Conservation (phyloP, 2,888 invertebrate genomes). For the Stenurella melanura region DNA sequence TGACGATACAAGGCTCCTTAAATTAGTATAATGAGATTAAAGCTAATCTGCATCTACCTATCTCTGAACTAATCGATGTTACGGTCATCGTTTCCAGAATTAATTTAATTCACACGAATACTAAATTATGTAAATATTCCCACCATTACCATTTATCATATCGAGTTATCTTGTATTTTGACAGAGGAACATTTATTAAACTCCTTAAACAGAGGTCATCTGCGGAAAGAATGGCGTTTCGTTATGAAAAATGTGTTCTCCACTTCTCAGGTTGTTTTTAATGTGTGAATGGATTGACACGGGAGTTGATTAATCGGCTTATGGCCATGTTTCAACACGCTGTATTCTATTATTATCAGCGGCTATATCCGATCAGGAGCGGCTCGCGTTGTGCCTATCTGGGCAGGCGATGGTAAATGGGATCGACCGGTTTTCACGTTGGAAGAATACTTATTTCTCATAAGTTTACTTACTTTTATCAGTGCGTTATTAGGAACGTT, state of each 20-base stretch:
- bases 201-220: slow-evolving; percentile 46
- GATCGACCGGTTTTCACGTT: not conserved
- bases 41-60: not conserved
- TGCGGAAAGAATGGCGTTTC: slow-evolving; percentile 32
- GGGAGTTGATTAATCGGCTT: slow-evolving; percentile 49
- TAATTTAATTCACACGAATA: slow-evolving; percentile 25
- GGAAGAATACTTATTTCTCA: no score
- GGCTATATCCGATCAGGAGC: slow-evolving; percentile 43
- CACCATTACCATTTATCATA: slow-evolving; percentile 45
- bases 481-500: no score
- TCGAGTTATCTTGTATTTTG: slow-evolving; percentile 39
- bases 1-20: not conserved
- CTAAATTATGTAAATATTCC: slow-evolving; percentile 49
- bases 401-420: not conserved
- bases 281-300: slow-evolving; percentile 53
- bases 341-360: slow-evolving; percentile 53
- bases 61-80: not conserved
- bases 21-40: slow-evolving; percentile 13
- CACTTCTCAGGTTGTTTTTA: slow-evolving; percentile 45
- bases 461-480: no score
- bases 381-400: not conserved
- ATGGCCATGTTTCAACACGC: slow-evolving; percentile 44
- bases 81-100: slow-evolving; percentile 10
- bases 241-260: slow-evolving; percentile 47
- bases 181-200: slow-evolving; percentile 48